Evolutionary conservation across 1,140 invertebrate species (phyloP), one percentile per base, ranked within the genome.

Genomic region (Drepana arcuata): DNA sequence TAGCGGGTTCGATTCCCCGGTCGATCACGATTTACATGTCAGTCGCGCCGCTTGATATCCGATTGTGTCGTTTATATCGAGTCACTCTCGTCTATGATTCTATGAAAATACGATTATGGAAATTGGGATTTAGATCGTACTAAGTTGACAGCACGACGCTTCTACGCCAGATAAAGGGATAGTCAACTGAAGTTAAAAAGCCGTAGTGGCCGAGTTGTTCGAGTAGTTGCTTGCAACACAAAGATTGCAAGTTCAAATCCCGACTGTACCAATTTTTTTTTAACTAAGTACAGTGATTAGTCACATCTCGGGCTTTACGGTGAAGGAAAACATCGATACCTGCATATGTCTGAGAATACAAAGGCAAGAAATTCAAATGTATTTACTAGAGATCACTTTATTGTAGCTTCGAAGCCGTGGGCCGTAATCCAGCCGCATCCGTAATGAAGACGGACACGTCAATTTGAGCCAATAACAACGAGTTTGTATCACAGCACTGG

Each of bases 1-100:
- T 81, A 81, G 77, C 77, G 59, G 54, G 56, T 74, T 68, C 56
- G 65, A 66, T 41, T 66, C 68, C 48, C 51, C 49, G 60, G 55
- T 51, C 50, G 69, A 77, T 79, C 77, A 81, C 70, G 72, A 81
- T 79, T 79, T 81, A 79, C 70, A 79, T 77, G 74, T 81, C 74
- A 79, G 64, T 68, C 50, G 63, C 57, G 40, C 77, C 70, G 77
- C 68, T 77, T 72, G 73, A 74, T 74, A 77, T 73, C 69, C 68
- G 70, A 75, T 70, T 74, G 62, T 61, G 24, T 26, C 24, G 10
- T 26, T 26, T 2, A 2, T 10, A 10, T 26, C 24, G 18, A 21
- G 4, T 70, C 52, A 48, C 61, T 52, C 40, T 33, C 36, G 47
- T 31, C 18, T 42, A 23, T 48, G 36, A 48, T 64, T 67, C 61